Base-by-base conservation (phyloP, 2,797 vertebrate genomes). In the Tragopan temminckii region DNA sequence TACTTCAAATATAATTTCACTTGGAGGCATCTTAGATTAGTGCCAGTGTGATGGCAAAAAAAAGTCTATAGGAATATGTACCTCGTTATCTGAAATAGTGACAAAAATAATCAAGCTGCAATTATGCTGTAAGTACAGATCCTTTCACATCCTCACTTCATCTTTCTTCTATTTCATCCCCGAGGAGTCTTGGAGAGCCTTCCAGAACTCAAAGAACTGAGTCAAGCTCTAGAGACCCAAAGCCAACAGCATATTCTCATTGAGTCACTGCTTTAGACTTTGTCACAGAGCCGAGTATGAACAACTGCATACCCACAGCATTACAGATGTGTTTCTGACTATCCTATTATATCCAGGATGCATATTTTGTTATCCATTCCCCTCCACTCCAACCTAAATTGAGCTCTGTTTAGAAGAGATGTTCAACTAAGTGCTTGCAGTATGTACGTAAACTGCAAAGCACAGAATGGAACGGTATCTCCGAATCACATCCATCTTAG, bases 311-410 rank as follows among this genome's bases (percentile, higher is more conserved):
- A 66, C 46, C 40, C 76, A 66, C 25, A 78, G 24, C 19, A 67
- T 70, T 89, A 80, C 66, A 69, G 66, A 63, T 40, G 15, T 10
- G 9, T 88, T 89, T 85, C 46, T 80, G 38, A 38, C 72, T 68
- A 16, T 58, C 13, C 64, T 80, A 1, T 59, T 64, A 80, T 42
- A 85, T 5, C 9, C 64, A 70, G 52, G 46, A 84, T 72, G 55
- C 8, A 42, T 50, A 17, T 36, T 90, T 55, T 63, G 17, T 48
- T 61, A 61, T 20, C 68, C 70, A 11, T 24, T 27, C 59, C 12
- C 15, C 8, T 6, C 5, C 55, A 31, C 15, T 7, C 7, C 4
- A 46, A 24, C 13, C 21, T 59, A 67, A 84, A 79, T 62, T 80
- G 50, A 88, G 11, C 27, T 63, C 70, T 59, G 1, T 59, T 81